Conservation (phyloP, 2,797 vertebrate genomes). For the Gymnothorax javanicus region DNA sequence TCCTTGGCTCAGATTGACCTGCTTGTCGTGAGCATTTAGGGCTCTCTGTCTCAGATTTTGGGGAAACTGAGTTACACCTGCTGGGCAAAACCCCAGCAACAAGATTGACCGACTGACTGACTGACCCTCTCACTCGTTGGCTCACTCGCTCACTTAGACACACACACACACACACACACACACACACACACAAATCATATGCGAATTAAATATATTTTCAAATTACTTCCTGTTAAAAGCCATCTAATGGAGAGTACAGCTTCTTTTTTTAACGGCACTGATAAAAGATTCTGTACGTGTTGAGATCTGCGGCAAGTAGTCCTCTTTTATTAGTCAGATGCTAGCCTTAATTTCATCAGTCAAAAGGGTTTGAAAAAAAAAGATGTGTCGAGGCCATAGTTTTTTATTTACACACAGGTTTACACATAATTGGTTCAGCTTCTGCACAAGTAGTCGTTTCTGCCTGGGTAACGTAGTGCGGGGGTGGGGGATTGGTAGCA, state of each 20-base stretch:
- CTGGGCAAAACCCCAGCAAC: constrained; percentile 43
- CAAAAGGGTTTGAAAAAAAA: constrained; percentile 52
- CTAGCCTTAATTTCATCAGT: constrained; percentile 34
- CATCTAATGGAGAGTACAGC: constrained; percentile 2
- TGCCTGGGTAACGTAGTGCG: neutral
- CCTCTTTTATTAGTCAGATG: constrained; percentile 38
- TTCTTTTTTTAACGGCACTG: constrained; percentile 41
- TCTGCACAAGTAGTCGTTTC: constrained; percentile 26
- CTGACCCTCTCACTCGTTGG: neutral
- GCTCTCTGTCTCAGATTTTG: constrained; percentile 31
- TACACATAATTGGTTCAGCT: constrained; percentile 45
- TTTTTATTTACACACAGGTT: constrained; percentile 42
- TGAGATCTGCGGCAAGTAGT: constrained; percentile 2
- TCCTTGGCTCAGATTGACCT: neutral
- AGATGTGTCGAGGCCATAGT: constrained; percentile 47
- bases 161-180: constrained; percentile 35
- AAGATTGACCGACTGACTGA: neutral
- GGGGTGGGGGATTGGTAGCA: neutral
- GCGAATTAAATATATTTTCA: constrained; percentile 10
- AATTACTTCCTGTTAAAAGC: constrained; percentile 42
- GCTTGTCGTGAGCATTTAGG: neutral
- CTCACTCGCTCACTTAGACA: constrained; percentile 28
- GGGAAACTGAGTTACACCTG: constrained; percentile 21
- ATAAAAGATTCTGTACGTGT: constrained; percentile 42
- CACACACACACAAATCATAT: constrained; percentile 31